Evolutionary conservation across 2,113 vertebrate genomes (phyloP).

Genomic region (Misgurnus mizolepis): DNA sequence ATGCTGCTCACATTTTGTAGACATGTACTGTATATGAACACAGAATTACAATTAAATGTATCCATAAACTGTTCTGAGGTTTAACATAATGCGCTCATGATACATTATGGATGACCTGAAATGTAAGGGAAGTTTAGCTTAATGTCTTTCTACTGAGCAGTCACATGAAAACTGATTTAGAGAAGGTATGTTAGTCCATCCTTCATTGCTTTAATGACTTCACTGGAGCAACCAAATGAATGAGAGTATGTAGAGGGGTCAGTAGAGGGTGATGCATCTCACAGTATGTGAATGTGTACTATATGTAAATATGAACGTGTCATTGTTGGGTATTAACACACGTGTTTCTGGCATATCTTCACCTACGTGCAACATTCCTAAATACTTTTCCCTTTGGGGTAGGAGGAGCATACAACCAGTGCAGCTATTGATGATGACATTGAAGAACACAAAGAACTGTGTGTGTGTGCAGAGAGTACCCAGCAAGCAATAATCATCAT

Average conservation of each 20-base stretch:
- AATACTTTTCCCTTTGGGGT: neutral
- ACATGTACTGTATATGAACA: neutral
- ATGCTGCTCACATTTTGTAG: neutral
- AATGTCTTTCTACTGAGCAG: neutral
- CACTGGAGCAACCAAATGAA: neutral
- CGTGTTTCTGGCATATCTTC: slow-evolving; percentile 9
- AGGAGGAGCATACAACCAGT: neutral
- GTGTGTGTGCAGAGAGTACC: neutral
- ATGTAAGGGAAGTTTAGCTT: neutral
- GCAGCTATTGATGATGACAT: neutral
- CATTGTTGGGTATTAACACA: neutral
- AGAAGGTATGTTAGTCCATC: neutral
- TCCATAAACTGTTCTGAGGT: neutral
- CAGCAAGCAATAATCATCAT: too few species aligned
- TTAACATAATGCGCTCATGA: neutral
- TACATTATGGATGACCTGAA: neutral
- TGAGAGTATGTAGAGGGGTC: neutral
- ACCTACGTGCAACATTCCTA: slow-evolving; percentile 21
- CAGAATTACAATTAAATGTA: neutral
- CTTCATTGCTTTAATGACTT: neutral
- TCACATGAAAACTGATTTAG: neutral
- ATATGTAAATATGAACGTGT: neutral
- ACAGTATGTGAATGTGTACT: neutral
- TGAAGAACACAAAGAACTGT: slow-evolving; percentile 5
- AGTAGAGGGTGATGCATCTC: neutral